Conservation (phyloP, 2,113 vertebrate genomes). For the Cacatua alba region DNA sequence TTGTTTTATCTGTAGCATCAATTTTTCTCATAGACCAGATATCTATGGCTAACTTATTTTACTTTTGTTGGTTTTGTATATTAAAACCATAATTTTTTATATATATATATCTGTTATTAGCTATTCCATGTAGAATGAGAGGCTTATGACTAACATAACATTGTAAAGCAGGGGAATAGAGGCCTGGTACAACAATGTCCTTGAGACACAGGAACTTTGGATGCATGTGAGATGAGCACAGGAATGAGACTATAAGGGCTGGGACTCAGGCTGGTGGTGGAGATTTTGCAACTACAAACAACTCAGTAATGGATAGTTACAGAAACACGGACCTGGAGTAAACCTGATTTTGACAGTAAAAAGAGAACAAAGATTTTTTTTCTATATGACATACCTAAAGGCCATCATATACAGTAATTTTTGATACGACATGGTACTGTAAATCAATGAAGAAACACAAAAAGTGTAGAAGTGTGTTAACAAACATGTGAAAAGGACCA, state of each 20-base stretch:
- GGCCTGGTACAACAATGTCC: background rate
- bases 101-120: background rate
- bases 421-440: background rate
- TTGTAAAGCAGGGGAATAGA: background rate
- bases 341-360: background rate
- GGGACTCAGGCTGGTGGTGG: background rate
- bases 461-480: background rate
- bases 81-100: background rate
- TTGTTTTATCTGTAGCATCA: background rate
- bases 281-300: background rate
- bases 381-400: background rate
- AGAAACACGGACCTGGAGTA: background rate
- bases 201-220: background rate
- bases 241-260: background rate
- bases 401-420: background rate
- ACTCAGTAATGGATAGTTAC: background rate
- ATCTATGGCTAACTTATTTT: background rate
- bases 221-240: background rate
- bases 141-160: background rate
- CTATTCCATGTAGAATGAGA: background rate
- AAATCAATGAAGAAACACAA: background rate
- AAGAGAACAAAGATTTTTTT: background rate
- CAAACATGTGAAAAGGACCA: background rate
- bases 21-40: background rate
- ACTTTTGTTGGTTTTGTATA: background rate